Conservation (phyloP, 2,113 vertebrate species). For the Eptatretus burgeri region DNA sequence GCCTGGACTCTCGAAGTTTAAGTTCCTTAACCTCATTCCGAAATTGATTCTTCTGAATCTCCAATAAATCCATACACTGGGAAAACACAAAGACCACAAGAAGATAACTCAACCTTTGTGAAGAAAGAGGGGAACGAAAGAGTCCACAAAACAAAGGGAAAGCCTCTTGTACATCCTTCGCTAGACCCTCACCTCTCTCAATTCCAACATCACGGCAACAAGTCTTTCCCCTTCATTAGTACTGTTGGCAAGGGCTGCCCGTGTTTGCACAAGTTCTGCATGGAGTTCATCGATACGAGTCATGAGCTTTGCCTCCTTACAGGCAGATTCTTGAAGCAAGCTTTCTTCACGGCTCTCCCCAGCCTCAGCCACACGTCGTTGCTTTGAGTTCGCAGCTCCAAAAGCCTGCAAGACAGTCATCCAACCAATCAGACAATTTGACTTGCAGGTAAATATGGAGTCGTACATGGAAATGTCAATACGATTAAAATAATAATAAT, state of each 20-base stretch:
- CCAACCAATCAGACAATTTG: no score
- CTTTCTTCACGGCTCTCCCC: conserved; percentile 77
- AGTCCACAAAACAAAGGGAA: no score
- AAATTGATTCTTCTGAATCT: conserved; percentile 54
- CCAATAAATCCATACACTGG: conserved; percentile 62
- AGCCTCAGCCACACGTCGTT: conserved; percentile 84
- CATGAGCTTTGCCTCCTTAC: conserved; percentile 69
- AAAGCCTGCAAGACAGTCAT: conserved; percentile 33
- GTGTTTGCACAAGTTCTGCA: conserved; percentile 44
- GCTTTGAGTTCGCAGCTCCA: conserved; percentile 71
- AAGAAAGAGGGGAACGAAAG: no score
- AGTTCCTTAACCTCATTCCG: conserved; percentile 68
- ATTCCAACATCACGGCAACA: conserved; percentile 31
- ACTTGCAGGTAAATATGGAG: no score
- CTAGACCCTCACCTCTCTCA: conserved; percentile 34
- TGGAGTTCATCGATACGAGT: conserved; percentile 61
- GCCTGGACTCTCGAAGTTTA: conserved; percentile 50
- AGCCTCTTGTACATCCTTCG: no score
- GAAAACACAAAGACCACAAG: no score
- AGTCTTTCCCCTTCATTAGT: conserved; percentile 61
- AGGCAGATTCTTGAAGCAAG: conserved; percentile 67
- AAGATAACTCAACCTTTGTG: no score
- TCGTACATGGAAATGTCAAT: no score
- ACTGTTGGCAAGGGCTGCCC: conserved; percentile 33
- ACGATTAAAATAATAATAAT: no score